A percentile compares a stretch with the other conserved stretches of the same genome.
These are phyloP conservation scores for Hemicordylus capensis DNA, from an alignment of 2,113 vertebrate species.

Conservation along the genomic window DNA sequence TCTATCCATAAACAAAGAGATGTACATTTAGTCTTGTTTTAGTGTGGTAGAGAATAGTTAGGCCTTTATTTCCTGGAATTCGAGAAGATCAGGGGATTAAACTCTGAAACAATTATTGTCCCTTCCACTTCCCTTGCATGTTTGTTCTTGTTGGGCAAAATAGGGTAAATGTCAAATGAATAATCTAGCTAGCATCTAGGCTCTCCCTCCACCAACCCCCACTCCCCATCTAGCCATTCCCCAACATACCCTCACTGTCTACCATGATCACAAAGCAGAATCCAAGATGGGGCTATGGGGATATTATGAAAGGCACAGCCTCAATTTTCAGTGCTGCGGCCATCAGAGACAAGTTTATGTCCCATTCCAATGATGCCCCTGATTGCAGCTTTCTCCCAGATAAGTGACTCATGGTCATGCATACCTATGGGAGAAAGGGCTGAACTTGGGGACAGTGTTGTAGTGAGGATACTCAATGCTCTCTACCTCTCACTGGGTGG, in stretches of 20 bases:
- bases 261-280: not conserved
- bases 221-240: not conserved
- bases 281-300: not conserved
- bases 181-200: too few species aligned
- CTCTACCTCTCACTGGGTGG: too few species aligned
- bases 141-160: conserved; percentile 30
- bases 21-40: conserved; percentile 58
- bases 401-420: too few species aligned
- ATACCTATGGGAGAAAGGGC: too few species aligned
- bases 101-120: conserved; percentile 21
- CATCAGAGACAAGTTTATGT: not conserved
- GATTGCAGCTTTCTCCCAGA: not conserved
- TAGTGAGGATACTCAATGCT: too few species aligned
- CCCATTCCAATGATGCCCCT: not conserved
- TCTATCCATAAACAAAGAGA: conserved; percentile 58
- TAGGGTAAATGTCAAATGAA: conserved; percentile 4
- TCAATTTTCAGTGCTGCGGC: not conserved
- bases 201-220: too few species aligned
- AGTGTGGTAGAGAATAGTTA: conserved; percentile 68
- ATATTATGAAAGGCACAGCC: too few species aligned
- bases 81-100: conserved; percentile 56
- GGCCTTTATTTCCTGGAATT: conserved; percentile 51
- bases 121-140: conserved; percentile 13
- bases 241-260: not conserved
- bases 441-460: too few species aligned